A percentile compares a stretch with the other conserved stretches of the same genome.
Evolutionary conservation across 1,140 invertebrate genomes (phyloP).

Genomic region (Cydia splendana): DNA sequence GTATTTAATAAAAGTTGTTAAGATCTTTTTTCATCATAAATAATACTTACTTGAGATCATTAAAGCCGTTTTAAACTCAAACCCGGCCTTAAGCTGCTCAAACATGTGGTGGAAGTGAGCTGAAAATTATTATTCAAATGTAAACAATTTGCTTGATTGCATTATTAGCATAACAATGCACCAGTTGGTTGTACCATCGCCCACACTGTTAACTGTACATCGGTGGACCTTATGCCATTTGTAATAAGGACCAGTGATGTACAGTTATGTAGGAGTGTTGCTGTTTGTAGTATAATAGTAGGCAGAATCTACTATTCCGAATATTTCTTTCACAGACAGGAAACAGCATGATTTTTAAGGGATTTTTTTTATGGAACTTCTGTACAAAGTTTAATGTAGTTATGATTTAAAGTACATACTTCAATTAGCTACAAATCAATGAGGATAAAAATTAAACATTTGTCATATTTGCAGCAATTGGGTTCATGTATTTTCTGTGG

Average conservation of each 20-base stretch:
- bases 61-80: conserved; percentile 84
- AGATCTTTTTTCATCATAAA: no score
- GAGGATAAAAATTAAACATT: no score
- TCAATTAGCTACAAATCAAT: no score
- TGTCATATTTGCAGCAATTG: no score
- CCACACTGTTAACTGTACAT: no score
- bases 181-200: neutral
- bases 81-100: conserved; percentile 87
- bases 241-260: neutral
- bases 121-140: conserved; percentile 67
- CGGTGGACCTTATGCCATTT: no score
- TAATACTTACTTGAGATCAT: conserved; percentile 84
- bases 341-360: neutral
- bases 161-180: conserved; percentile 30
- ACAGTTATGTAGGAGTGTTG: no score
- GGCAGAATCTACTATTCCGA: neutral
- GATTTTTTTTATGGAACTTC: neutral
- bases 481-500: no score
- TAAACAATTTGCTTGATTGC: conserved; percentile 6
- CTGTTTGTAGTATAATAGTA: no score
- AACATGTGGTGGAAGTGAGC: conserved; percentile 96
- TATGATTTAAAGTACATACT: no score
- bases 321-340: neutral
- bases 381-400: no score
- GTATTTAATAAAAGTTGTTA: no score